These are phyloP conservation scores for Trypoxylus dichotomus DNA, from an alignment of 1,140 invertebrate genomes.

Conservation along the genomic window DNA sequence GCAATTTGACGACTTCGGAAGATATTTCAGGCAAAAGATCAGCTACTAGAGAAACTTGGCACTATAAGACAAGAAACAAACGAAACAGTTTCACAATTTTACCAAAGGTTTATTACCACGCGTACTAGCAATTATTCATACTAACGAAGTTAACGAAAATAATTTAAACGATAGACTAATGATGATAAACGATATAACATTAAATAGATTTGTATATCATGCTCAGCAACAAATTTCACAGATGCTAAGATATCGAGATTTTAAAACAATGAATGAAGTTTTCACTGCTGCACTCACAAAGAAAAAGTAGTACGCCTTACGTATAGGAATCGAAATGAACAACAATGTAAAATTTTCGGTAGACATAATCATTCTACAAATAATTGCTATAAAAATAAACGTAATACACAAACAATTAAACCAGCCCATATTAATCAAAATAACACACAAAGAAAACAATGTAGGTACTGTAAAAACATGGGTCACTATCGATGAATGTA, in stretches of 20 bases:
- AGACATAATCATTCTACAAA: too few relatives aligned
- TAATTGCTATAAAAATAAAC: too few relatives aligned
- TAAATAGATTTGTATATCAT: constrained; percentile 30
- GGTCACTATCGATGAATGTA: too few relatives aligned
- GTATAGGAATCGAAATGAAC: too few relatives aligned
- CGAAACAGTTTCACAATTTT: constrained; percentile 26
- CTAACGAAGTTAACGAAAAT: neutral
- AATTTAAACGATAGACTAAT: neutral
- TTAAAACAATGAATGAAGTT: too few relatives aligned
- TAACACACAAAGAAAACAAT: too few relatives aligned
- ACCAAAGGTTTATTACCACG: neutral
- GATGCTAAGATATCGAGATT: constrained; percentile 16
- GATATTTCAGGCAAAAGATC: neutral
- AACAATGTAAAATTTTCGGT: too few relatives aligned
- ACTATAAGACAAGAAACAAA: constrained; percentile 29
- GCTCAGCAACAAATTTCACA: constrained; percentile 28
- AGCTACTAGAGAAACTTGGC: constrained; percentile 22
- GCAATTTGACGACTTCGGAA: neutral
- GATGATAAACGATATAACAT: neutral
- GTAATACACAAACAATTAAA: too few relatives aligned
- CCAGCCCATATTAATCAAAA: too few relatives aligned
- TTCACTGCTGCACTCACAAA: too few relatives aligned
- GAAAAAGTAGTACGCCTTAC: too few relatives aligned
- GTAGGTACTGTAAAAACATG: too few relatives aligned
- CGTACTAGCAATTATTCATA: constrained; percentile 3